phyloP scores from a whole-genome alignment of 2,797 vertebrate genomes.

The Menidia menidia region DNA sequence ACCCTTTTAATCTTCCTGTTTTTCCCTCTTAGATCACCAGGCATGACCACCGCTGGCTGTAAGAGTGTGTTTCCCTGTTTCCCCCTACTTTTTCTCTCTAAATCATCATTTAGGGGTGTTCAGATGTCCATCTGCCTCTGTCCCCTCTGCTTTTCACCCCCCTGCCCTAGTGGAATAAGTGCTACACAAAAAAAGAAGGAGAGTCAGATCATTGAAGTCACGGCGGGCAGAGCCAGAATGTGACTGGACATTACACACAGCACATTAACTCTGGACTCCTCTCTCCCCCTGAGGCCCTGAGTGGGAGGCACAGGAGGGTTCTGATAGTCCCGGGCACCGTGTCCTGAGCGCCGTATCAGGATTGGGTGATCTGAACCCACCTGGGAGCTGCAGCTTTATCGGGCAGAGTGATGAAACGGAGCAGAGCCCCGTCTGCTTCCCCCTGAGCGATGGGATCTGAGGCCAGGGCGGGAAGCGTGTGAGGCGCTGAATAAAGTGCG shows the following conservation, averaged over 20 bases:
- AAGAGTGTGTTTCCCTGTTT: too few relatives aligned
- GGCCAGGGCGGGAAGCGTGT: slow-evolving; percentile 12
- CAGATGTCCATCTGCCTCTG: too few relatives aligned
- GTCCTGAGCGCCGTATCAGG: background rate
- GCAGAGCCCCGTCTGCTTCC: background rate
- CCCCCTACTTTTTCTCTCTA: too few relatives aligned
- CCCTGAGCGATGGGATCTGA: background rate
- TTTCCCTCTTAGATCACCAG: too few relatives aligned
- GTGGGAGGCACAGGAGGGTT: slow-evolving; percentile 16
- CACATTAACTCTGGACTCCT: slow-evolving; percentile 55
- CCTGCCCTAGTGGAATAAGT: background rate
- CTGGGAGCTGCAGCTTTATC: slow-evolving; percentile 10
- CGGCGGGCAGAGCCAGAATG: slow-evolving; percentile 36
- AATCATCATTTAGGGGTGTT: too few relatives aligned
- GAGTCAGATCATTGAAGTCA: slow-evolving; percentile 20
- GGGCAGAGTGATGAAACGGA: slow-evolving; percentile 27
- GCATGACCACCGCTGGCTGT: too few relatives aligned
- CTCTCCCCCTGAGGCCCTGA: slow-evolving; percentile 21
- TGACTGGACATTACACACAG: slow-evolving; percentile 33
- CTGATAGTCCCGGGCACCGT: background rate
- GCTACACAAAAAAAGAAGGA: slow-evolving; percentile 18
- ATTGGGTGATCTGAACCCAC: slow-evolving; percentile 16
- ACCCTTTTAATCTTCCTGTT: too few relatives aligned
- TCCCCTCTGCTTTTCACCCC: background rate
- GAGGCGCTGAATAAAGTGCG: slow-evolving; percentile 16